Evolutionary conservation across 1,140 invertebrate species (phyloP).

Genomic region (Antheraea pernyi): DNA sequence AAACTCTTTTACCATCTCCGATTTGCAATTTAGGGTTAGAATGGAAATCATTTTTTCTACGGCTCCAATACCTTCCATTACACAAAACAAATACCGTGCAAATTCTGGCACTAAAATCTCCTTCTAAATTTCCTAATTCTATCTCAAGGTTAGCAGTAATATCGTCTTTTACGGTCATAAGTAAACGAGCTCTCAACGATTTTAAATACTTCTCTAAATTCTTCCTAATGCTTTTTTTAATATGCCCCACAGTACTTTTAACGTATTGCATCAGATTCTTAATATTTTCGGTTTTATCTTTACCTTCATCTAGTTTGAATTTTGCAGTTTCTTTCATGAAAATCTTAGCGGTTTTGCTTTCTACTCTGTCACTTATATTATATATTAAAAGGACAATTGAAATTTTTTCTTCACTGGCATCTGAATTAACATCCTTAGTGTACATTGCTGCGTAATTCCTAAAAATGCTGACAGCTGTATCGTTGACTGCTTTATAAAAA

Average conservation of each 20-base stretch:
- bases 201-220: slow-evolving; percentile 30
- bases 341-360: slow-evolving; percentile 31
- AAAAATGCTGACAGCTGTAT: slow-evolving; percentile 41
- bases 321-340: slow-evolving; percentile 38
- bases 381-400: slow-evolving; percentile 30
- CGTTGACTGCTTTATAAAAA: slow-evolving; percentile 45
- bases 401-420: slow-evolving; percentile 32
- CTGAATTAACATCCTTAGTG: slow-evolving; percentile 36
- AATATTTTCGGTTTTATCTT: slow-evolving; percentile 36
- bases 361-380: slow-evolving; percentile 19
- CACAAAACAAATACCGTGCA: slow-evolving; percentile 34
- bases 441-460: slow-evolving; percentile 56
- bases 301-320: slow-evolving; percentile 38
- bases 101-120: slow-evolving; percentile 32
- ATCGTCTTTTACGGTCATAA: slow-evolving; percentile 38
- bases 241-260: slow-evolving; percentile 23
- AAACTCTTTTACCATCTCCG: slow-evolving; percentile 23
- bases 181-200: slow-evolving; percentile 27
- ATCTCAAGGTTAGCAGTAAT: slow-evolving; percentile 42
- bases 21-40: not conserved
- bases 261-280: slow-evolving; percentile 36
- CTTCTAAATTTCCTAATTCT: slow-evolving; percentile 47
- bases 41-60: not conserved
- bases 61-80: slow-evolving; percentile 24
- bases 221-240: slow-evolving; percentile 23